A percentile compares a stretch with the other conserved stretches of the same genome.
Evolutionary conservation across 1,140 invertebrate genomes (phyloP).

Genomic region (Platorchestia sp.): DNA sequence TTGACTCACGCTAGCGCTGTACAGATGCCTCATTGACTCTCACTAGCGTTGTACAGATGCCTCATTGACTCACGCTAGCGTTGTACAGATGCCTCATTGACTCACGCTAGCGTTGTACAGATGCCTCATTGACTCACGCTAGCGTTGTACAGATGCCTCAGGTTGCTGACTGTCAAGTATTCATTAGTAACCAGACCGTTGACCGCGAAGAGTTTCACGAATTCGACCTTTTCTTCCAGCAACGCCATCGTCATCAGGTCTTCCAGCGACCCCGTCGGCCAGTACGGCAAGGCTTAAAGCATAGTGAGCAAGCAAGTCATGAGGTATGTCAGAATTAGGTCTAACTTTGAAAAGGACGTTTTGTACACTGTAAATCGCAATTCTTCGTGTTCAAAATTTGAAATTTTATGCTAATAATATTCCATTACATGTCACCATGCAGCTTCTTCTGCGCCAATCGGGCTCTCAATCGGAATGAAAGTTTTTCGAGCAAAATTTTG

Average conservation of each 20-base stretch:
- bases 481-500: no score
- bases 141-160: conserved; percentile 71
- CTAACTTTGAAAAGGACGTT: no score
- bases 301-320: not conserved
- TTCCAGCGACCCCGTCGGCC: conserved; percentile 69
- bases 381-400: no score
- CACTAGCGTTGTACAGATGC: not conserved
- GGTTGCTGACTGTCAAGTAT: conserved; percentile 71
- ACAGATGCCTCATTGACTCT: not conserved
- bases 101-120: not conserved
- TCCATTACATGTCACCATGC: no score
- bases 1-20: not conserved
- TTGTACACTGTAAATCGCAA: no score
- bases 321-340: not conserved
- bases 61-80: not conserved
- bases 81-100: not conserved
- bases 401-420: no score
- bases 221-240: conserved; percentile 71
- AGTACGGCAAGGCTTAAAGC: conserved; percentile 48
- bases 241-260: conserved; percentile 73
- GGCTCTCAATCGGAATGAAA: no score
- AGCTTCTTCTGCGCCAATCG: no score
- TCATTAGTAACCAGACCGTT: conserved; percentile 72
- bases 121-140: conserved; percentile 58
- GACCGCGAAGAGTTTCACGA: conserved; percentile 72